Percentiles rank a stretch among this genome's conserved stretches.
These are phyloP conservation scores for Eclectus roratus DNA, from an alignment of 2,113 vertebrate genomes.

Conservation along the genomic window DNA sequence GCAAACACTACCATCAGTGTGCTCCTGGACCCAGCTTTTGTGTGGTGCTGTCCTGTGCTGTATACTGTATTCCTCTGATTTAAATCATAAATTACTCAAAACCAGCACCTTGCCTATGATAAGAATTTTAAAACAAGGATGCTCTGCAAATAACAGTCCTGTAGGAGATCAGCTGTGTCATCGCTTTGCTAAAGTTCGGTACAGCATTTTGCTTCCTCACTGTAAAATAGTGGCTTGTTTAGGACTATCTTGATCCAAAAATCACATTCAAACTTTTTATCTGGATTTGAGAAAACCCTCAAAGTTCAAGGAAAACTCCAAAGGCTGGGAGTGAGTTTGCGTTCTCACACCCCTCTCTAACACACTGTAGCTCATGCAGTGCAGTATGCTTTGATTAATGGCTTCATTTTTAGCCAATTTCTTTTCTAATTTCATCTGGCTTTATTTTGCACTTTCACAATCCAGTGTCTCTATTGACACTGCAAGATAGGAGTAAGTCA, in stretches of 20 bases:
- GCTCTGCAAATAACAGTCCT: not conserved
- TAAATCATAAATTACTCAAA: not conserved
- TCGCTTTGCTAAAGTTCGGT: not conserved
- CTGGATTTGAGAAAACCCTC: not conserved
- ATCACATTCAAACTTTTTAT: not conserved
- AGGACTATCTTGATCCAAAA: not conserved
- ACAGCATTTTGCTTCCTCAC: not conserved
- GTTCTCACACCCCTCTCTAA: not conserved
- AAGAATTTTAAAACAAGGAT: not conserved
- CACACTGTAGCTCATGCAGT: not conserved
- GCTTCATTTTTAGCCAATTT: not conserved
- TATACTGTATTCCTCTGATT: not conserved
- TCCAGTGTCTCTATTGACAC: conserved; percentile 4
- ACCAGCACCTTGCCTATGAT: not conserved
- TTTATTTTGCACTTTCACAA: conserved; percentile 29
- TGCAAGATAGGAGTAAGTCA: conserved; percentile 9
- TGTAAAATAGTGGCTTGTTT: not conserved
- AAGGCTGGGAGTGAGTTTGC: not conserved
- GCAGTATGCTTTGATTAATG: not conserved
- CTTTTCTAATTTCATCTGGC: conserved; percentile 17
- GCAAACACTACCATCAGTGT: not conserved
- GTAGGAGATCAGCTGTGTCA: not conserved
- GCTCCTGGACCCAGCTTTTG: not conserved
- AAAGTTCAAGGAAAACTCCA: not conserved
- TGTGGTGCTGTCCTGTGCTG: not conserved